A percentile compares a stretch with the other conserved stretches of the same genome.
Conservation (phyloP, 2,113 vertebrate species). For the Aphyosemion australe region DNA sequence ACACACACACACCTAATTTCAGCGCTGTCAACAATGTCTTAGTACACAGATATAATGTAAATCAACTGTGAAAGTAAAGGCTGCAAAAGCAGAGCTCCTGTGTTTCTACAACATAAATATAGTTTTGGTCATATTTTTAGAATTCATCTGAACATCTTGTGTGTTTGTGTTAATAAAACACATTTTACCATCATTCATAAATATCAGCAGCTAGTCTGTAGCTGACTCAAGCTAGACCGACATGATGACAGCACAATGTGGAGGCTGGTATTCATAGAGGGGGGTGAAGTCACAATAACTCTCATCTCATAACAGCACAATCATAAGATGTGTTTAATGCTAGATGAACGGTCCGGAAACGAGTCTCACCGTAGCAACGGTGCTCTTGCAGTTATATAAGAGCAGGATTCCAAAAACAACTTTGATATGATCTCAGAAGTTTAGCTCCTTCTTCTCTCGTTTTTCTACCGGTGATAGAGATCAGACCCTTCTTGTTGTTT, state of each 20-base stretch:
- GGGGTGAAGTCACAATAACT: background rate
- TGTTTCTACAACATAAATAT: too few species aligned
- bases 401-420: too few species aligned
- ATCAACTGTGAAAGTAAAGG: too few species aligned
- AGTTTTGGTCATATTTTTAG: too few species aligned
- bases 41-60: too few species aligned
- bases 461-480: background rate
- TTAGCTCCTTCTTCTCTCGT: background rate
- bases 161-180: background rate
- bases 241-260: conserved; percentile 20
- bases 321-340: background rate
- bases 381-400: too few species aligned
- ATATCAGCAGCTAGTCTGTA: conserved; percentile 25
- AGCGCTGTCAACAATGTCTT: too few species aligned
- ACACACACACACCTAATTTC: too few species aligned
- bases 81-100: too few species aligned
- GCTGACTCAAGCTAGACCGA: conserved; percentile 33
- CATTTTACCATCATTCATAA: conserved; percentile 18
- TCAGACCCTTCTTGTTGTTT: background rate
- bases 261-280: conserved; percentile 25
- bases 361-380: too few species aligned
- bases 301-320: too few species aligned
- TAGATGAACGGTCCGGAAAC: background rate
- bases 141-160: background rate
- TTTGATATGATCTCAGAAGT: background rate